Percentiles rank a stretch among this genome's conserved stretches.
Conservation (phyloP, 2,113 vertebrate species). For the Orycteropus afer region DNA sequence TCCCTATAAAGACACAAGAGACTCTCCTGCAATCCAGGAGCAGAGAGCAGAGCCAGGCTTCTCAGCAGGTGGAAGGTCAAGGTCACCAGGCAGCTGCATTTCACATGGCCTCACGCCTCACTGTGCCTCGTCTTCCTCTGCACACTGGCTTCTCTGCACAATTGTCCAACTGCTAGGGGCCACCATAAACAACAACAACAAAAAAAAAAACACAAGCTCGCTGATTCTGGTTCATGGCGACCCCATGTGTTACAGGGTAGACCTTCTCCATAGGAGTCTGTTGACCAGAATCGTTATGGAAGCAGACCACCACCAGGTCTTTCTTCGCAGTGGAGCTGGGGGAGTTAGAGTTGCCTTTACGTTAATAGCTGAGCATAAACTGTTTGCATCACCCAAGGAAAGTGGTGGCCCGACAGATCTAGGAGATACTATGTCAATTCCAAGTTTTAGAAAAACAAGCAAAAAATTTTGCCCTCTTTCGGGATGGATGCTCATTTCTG, state of each 20-base stretch:
- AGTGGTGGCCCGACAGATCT: accelerated
- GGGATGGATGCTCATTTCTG: not conserved
- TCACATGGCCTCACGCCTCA: accelerated
- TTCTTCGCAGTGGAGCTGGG: not conserved
- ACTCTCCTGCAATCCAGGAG: not conserved
- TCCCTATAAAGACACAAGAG: not conserved
- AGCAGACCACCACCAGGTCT: not conserved
- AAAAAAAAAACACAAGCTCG: too few relatives aligned
- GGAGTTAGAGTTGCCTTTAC: not conserved
- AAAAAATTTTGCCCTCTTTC: not conserved
- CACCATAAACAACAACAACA: too few relatives aligned
- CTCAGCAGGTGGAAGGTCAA: not conserved
- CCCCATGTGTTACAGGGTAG: too few relatives aligned
- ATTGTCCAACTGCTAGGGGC: accelerated
- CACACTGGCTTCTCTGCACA: not conserved
- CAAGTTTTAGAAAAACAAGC: not conserved
- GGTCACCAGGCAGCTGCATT: not conserved
- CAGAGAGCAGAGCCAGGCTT: not conserved
- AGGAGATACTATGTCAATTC: not conserved
- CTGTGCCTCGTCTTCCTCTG: not conserved
- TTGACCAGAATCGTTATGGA: too few relatives aligned
- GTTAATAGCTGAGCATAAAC: not conserved
- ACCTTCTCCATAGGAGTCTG: too few relatives aligned
- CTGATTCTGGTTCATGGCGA: too few relatives aligned
- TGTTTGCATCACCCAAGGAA: not conserved